These are phyloP conservation scores for Bradypodion ventrale DNA, from an alignment of 2,797 vertebrate genomes.

Conservation along the genomic window DNA sequence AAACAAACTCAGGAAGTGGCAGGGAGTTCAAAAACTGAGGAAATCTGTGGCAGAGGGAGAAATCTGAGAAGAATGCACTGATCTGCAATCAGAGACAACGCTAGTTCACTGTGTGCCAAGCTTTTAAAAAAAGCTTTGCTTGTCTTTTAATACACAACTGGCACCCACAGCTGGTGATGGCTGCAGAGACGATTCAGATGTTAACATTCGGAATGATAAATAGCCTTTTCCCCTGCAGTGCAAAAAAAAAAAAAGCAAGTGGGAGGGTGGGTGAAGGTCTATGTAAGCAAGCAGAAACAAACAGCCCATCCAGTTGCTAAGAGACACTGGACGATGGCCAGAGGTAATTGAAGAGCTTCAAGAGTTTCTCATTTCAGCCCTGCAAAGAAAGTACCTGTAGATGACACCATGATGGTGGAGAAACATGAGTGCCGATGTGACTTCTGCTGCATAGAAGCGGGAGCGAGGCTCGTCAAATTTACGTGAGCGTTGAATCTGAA, in stretches of 20 bases:
- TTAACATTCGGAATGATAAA: constrained; percentile 77
- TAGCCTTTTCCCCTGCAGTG: constrained; percentile 36
- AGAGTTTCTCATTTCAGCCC: constrained; percentile 41
- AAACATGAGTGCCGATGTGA: constrained; percentile 97
- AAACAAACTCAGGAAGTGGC: constrained; percentile 84
- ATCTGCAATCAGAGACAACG: constrained; percentile 69
- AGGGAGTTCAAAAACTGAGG: constrained; percentile 69
- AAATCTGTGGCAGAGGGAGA: constrained; percentile 74
- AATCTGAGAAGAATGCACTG: constrained; percentile 70
- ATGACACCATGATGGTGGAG: constrained; percentile 94
- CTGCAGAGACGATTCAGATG: constrained; percentile 74
- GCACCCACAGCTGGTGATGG: constrained; percentile 73
- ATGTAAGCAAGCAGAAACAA: constrained; percentile 75
- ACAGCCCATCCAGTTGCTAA: constrained; percentile 71
- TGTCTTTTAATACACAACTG: constrained; percentile 76
- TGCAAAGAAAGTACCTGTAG: constrained; percentile 85
- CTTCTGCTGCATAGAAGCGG: constrained; percentile 94
- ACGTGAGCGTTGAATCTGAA: constrained; percentile 96
- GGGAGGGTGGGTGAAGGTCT: constrained; percentile 48
- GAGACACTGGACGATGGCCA: constrained; percentile 63
- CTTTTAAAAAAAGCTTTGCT: constrained; percentile 67
- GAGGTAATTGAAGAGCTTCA: constrained; percentile 43
- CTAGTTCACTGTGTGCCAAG: constrained; percentile 66
- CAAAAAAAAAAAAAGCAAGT: not conserved
- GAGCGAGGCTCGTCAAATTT: constrained; percentile 96